Evolutionary conservation across 2,113 vertebrate species (phyloP).

Genomic region (Speoplatyrhinus poulsoni): DNA sequence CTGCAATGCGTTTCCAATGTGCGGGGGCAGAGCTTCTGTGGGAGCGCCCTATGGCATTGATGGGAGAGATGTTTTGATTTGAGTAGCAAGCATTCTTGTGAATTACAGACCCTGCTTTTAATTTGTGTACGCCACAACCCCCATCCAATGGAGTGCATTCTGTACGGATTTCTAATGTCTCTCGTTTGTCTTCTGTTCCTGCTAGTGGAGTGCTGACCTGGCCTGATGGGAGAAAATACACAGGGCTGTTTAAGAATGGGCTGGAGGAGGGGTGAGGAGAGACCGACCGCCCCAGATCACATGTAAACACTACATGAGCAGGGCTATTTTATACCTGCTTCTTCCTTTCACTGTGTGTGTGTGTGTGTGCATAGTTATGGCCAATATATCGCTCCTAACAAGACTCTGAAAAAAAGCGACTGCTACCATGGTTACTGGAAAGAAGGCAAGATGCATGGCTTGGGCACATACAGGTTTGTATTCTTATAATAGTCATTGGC

Average conservation of each 20-base stretch:
- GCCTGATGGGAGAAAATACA: slow-evolving; percentile 91
- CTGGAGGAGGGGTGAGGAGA: slow-evolving; percentile 90
- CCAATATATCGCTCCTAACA: slow-evolving; percentile 86
- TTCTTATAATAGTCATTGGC: not conserved
- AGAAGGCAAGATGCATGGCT: slow-evolving; percentile 94
- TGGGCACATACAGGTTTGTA: slow-evolving; percentile 86
- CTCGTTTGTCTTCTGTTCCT: not conserved
- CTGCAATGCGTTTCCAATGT: too few relatives aligned
- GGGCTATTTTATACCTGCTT: not conserved
- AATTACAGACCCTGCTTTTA: too few relatives aligned
- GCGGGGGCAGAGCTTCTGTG: too few relatives aligned
- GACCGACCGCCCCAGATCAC: not conserved
- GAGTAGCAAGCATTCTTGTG: too few relatives aligned
- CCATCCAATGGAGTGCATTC: not conserved
- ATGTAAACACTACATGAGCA: not conserved
- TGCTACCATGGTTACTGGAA: slow-evolving; percentile 93
- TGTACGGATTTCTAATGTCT: not conserved
- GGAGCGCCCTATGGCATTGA: too few relatives aligned
- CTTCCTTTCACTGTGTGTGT: slow-evolving; percentile 1
- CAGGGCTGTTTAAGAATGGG: slow-evolving; percentile 90
- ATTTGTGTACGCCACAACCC: too few relatives aligned
- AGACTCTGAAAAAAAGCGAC: slow-evolving; percentile 85
- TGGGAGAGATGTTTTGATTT: too few relatives aligned
- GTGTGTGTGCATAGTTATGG: slow-evolving; percentile 79
- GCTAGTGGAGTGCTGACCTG: slow-evolving; percentile 89